Evolutionary conservation across 2,797 vertebrate species (phyloP).

Genomic region (Spea hammondii): DNA sequence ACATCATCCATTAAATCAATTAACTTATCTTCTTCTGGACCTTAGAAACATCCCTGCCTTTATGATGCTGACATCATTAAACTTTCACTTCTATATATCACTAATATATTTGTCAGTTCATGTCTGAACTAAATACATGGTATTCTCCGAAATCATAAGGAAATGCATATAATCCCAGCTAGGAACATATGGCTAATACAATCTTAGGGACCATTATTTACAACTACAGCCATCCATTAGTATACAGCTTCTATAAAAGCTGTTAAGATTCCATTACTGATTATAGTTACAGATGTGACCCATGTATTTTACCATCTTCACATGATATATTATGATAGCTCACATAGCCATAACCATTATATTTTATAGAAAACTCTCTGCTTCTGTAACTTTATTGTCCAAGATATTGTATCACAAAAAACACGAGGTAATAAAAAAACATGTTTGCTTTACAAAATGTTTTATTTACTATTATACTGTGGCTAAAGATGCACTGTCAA

Average conservation of each 20-base stretch:
- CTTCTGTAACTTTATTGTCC: background rate
- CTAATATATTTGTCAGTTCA: background rate
- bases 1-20: slow-evolving; percentile 23
- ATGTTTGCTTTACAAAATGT: background rate
- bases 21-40: slow-evolving; percentile 1
- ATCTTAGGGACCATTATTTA: slow-evolving; percentile 14
- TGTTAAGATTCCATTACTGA: slow-evolving; percentile 30
- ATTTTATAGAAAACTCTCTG: too few species aligned
- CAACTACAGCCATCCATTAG: slow-evolving; percentile 8
- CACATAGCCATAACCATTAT: background rate
- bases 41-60: slow-evolving; percentile 5
- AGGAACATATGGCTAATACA: background rate
- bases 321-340: slow-evolving; percentile 5
- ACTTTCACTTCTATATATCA: slow-evolving; percentile 6
- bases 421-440: background rate
- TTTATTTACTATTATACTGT: too few species aligned
- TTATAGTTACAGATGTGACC: slow-evolving; percentile 9
- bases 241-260: background rate
- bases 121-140: background rate
- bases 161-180: background rate
- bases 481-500: too few species aligned
- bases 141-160: background rate
- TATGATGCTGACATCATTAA: slow-evolving; percentile 18
- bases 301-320: background rate
- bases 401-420: background rate